These are phyloP conservation scores for Agrenia bidenticulata DNA, from an alignment of 2,888 invertebrate species.

Conservation along the genomic window DNA sequence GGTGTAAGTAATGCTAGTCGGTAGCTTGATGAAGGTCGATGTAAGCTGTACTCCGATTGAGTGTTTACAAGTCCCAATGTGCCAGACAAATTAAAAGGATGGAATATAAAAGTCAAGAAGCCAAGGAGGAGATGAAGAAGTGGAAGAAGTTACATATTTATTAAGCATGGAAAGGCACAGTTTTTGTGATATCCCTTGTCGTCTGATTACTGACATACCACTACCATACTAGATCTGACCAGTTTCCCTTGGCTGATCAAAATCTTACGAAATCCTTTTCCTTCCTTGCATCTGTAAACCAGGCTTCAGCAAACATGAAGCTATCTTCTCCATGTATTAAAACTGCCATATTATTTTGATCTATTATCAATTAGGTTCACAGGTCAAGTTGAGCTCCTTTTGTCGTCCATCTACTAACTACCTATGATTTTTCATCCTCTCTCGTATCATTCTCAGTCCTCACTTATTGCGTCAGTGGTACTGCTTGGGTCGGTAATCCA, in stretches of 20 bases:
- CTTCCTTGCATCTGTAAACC: conserved; percentile 37
- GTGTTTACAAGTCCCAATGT: conserved; percentile 8
- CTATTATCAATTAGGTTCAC: conserved; percentile 18
- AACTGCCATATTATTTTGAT: background rate
- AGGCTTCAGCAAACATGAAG: background rate
- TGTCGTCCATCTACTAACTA: background rate
- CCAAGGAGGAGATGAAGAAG: background rate
- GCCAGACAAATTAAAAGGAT: conserved; percentile 9
- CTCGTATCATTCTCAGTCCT: background rate
- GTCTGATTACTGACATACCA: conserved; percentile 17
- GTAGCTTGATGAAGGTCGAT: background rate
- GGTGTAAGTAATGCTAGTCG: background rate
- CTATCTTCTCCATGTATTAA: background rate
- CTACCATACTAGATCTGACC: conserved; percentile 36
- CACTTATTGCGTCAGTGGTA: background rate
- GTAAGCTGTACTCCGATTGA: background rate
- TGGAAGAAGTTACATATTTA: background rate
- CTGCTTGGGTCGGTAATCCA: no score
- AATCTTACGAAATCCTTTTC: conserved; percentile 45
- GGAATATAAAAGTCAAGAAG: background rate
- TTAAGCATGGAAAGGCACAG: conserved; percentile 21
- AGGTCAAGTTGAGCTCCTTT: conserved; percentile 13
- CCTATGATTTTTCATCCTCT: background rate
- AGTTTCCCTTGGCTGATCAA: conserved; percentile 34
- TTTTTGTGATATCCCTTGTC: conserved; percentile 30